phyloP scores from a whole-genome alignment of 2,113 vertebrate genomes.

The Hippocampus mohnikei region DNA sequence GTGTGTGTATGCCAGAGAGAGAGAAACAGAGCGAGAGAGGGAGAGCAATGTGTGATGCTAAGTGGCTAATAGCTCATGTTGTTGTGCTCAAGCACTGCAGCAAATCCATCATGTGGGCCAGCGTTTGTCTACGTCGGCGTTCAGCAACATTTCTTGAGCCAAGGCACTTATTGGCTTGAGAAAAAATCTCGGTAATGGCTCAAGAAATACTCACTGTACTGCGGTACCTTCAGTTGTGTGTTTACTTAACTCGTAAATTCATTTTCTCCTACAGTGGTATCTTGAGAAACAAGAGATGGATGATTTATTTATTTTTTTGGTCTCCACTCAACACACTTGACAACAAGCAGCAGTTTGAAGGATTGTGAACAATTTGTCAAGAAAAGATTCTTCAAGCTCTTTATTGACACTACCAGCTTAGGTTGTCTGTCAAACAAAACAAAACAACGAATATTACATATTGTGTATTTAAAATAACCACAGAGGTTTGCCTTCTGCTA shows the following conservation, averaged over 20 bases:
- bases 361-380: too few relatives aligned
- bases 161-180: background rate
- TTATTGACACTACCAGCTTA: too few relatives aligned
- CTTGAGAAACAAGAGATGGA: background rate
- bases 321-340: too few relatives aligned
- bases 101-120: conserved; percentile 46
- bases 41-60: conserved; percentile 49
- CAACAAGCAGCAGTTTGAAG: too few relatives aligned
- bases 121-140: conserved; percentile 47
- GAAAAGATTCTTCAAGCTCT: too few relatives aligned
- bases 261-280: background rate
- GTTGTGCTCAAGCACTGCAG: conserved; percentile 52
- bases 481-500: too few relatives aligned
- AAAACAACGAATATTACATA: too few relatives aligned
- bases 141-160: background rate
- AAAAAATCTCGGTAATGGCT: background rate
- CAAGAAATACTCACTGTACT: background rate
- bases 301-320: background rate
- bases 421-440: too few relatives aligned
- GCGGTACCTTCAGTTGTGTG: background rate
- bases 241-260: background rate
- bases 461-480: too few relatives aligned
- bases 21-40: background rate
- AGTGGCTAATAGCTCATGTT: conserved; percentile 56
- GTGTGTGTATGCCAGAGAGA: background rate